Evolutionary conservation across 2,888 invertebrate genomes (phyloP).

Genomic region (Pyrocoelia pectoralis): DNA sequence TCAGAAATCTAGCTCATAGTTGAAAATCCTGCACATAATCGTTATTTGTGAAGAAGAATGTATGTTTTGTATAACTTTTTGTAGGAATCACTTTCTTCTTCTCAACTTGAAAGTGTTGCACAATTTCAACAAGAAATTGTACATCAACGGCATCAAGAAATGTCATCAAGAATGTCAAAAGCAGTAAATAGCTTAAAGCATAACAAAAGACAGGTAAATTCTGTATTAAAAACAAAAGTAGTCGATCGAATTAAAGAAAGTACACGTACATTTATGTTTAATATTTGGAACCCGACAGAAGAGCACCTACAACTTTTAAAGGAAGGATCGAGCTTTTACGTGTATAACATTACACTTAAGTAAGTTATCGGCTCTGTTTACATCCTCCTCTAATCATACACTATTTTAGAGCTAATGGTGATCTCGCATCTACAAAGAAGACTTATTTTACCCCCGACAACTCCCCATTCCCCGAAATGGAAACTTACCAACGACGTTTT

Average conservation of each 20-base stretch:
- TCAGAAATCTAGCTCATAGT: too few relatives aligned
- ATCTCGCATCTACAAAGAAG: slow-evolving; percentile 44
- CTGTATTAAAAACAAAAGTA: slow-evolving; percentile 60
- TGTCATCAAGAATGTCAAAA: slow-evolving; percentile 42
- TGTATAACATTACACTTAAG: slow-evolving; percentile 67
- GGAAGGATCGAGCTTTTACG: slow-evolving; percentile 69
- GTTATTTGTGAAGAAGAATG: too few relatives aligned
- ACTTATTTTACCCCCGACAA: slow-evolving; percentile 46
- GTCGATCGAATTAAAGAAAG: slow-evolving; percentile 52
- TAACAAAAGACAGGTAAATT: slow-evolving; percentile 55
- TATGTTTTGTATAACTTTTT: slow-evolving; percentile 28
- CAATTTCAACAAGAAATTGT: slow-evolving; percentile 56
- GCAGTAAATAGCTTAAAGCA: slow-evolving; percentile 40
- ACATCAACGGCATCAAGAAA: slow-evolving; percentile 50
- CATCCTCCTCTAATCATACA: neutral
- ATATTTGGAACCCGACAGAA: slow-evolving; percentile 76
- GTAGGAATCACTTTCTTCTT: slow-evolving; percentile 60
- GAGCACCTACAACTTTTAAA: slow-evolving; percentile 65
- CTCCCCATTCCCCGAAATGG: slow-evolving; percentile 9
- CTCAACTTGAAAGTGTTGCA: slow-evolving; percentile 59
- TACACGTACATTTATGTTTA: slow-evolving; percentile 62
- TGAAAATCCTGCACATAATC: too few relatives aligned
- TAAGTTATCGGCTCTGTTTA: slow-evolving; percentile 37
- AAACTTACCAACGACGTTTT: slow-evolving; percentile 47
- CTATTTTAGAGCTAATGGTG: slow-evolving; percentile 47